Evolutionary conservation across 1,140 invertebrate genomes (phyloP), one percentile per base, ranked within the genome.

Genomic region (Plectrocnemia conspersa): DNA sequence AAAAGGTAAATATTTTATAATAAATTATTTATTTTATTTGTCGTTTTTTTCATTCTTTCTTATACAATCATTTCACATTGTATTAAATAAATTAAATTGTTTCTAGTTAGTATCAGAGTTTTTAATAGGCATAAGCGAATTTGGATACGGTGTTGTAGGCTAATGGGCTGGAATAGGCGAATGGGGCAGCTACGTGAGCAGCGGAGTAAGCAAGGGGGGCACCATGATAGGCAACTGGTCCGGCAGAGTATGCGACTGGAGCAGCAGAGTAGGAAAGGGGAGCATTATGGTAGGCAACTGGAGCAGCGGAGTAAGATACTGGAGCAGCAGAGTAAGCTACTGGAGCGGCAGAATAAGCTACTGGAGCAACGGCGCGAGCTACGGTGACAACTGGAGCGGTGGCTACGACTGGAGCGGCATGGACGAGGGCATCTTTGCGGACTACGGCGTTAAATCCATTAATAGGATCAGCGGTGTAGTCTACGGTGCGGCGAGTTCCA

Each of bases 401-500:
- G 15, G 63, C 63, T 10, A 66, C 58, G 33, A 63, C 66, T n/a
- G 68, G 65, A 56, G 70, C 71, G 45, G 70, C 73, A 36, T 70
- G 66, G 6, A 73, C 73, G 18, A 75, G 63, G 15, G 73, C 71
- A 56, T 74, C 73, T 59, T 72, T 73, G 13, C 71, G 72, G 41
- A 75, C 72, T 18, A 72, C 67, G 16, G 73, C 73, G 64, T 74
- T 74, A 66, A 76, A 77, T 57, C 76, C 76, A 48, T 76, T 69
- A 48, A 72, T 56, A 1, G 77, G 72, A 65, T 80, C 78, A 13
- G 79, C 78, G 3, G 76, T 77, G 64, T 81, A 79, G 56, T 78
- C 75, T 2, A 79, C 77, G 32, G 73, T 79, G 48, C 78, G 69
- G 49, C 73, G 72, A 52, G 72, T 74, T 38, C 79, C 79, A 63